These are phyloP conservation scores for Xanthorhoe spadicearia DNA, from an alignment of 2,888 invertebrate genomes.

Conservation along the genomic window DNA sequence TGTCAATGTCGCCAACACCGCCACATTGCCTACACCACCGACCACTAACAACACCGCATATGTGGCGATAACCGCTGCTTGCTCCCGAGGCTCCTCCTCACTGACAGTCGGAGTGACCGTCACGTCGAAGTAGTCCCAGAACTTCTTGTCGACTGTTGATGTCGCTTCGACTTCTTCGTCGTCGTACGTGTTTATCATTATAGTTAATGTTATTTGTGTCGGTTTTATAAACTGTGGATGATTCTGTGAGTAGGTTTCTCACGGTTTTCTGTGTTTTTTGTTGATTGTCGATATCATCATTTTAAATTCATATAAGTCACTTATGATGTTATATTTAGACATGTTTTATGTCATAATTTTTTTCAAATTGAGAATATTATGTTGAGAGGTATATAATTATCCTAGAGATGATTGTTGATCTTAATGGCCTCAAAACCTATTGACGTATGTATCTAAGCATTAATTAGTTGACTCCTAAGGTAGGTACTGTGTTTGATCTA, in stretches of 20 bases:
- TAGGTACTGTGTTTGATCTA: no score
- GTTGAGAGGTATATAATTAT: no score
- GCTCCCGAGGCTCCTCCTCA: constrained; percentile 56
- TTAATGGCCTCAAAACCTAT: no score
- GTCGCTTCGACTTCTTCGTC: constrained; percentile 41
- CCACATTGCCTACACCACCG: constrained; percentile 89
- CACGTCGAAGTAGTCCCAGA: constrained; percentile 74
- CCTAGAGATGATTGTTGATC: no score
- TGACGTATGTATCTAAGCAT: no score
- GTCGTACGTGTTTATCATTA: constrained; percentile 19
- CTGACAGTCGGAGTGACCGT: constrained; percentile 43
- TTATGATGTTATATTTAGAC: no score
- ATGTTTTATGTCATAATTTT: no score
- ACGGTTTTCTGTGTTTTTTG: no score
- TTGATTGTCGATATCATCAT: no score
- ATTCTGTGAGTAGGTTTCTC: background rate
- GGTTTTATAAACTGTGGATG: background rate
- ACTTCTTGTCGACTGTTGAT: constrained; percentile 57
- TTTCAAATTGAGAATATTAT: no score
- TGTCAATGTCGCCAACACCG: constrained; percentile 87
- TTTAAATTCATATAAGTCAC: no score
- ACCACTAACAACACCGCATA: constrained; percentile 87
- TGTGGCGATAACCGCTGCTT: constrained; percentile 80
- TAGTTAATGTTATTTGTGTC: background rate
- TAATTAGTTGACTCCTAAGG: no score